A percentile compares a stretch with the other conserved stretches of the same genome.
phyloP scores from a whole-genome alignment of 2,797 vertebrate species.

The Xerus rutilus region DNA sequence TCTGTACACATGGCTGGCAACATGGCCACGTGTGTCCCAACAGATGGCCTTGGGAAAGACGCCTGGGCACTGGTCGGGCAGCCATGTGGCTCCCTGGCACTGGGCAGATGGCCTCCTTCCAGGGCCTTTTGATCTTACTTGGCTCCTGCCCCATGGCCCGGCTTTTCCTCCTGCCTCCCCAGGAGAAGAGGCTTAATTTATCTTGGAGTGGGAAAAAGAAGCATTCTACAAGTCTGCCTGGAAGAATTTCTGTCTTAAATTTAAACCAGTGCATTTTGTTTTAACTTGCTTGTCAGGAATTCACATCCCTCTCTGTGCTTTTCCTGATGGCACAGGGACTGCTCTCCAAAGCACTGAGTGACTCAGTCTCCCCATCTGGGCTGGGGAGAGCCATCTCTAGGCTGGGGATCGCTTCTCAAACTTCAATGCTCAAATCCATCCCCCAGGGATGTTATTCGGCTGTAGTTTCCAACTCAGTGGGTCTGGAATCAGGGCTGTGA shows the following conservation, averaged over 20 bases:
- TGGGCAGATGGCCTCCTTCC: neutral
- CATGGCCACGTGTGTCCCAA: neutral
- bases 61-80: conserved; percentile 23
- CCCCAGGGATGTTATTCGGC: neutral
- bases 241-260: conserved; percentile 24
- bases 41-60: conserved; percentile 60
- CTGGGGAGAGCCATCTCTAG: neutral
- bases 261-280: neutral
- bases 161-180: neutral
- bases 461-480: neutral
- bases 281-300: neutral
- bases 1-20: neutral
- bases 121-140: conserved; percentile 30
- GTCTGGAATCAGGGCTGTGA: neutral
- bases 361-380: neutral
- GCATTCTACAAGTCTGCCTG: neutral
- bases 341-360: neutral
- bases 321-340: neutral
- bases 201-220: neutral
- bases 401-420: neutral
- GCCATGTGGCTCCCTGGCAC: conserved; percentile 57
- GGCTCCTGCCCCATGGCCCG: neutral
- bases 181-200: neutral
- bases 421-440: accelerated
- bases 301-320: neutral